Conservation (phyloP, 2,888 invertebrate genomes). For the Crematogaster levior region DNA sequence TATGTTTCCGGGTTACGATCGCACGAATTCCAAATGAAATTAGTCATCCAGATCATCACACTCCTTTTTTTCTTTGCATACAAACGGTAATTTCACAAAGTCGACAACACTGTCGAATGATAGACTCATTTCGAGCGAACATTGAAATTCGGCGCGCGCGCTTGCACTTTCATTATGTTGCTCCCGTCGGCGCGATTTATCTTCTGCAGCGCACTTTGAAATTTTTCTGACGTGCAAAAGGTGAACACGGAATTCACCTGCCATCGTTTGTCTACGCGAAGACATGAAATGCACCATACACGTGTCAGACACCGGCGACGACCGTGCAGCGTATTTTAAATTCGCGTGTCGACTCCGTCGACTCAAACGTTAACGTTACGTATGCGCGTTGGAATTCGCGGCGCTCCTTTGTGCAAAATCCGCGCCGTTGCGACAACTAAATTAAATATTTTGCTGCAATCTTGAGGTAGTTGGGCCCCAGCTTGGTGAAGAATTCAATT, state of each 20-base stretch:
- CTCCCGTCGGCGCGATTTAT: constrained; percentile 33
- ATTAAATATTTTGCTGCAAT: not conserved
- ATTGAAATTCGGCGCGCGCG: constrained; percentile 35
- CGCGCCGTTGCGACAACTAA: not conserved
- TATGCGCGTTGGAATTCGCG: constrained; percentile 16
- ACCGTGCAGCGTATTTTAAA: constrained; percentile 31
- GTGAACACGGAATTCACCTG: constrained; percentile 30
- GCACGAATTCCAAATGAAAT: not conserved
- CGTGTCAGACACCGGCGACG: constrained; percentile 34
- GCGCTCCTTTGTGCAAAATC: constrained; percentile 4
- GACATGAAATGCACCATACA: constrained; percentile 27
- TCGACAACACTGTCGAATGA: not conserved
- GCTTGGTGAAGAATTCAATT: not conserved
- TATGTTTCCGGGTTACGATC: not conserved
- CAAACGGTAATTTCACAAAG: not conserved
- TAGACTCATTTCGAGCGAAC: constrained; percentile 13
- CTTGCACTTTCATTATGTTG: constrained; percentile 40
- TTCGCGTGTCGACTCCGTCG: constrained; percentile 13
- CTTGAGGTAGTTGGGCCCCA: no score
- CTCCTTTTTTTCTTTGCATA: no score
- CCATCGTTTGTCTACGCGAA: constrained; percentile 45
- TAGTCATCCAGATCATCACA: no score
- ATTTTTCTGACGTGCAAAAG: constrained; percentile 45
- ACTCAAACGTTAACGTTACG: constrained; percentile 12
- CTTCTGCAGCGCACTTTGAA: constrained; percentile 14